Evolutionary conservation across 2,888 invertebrate species (phyloP).

Genomic region (Cordylochernes scorpioides): DNA sequence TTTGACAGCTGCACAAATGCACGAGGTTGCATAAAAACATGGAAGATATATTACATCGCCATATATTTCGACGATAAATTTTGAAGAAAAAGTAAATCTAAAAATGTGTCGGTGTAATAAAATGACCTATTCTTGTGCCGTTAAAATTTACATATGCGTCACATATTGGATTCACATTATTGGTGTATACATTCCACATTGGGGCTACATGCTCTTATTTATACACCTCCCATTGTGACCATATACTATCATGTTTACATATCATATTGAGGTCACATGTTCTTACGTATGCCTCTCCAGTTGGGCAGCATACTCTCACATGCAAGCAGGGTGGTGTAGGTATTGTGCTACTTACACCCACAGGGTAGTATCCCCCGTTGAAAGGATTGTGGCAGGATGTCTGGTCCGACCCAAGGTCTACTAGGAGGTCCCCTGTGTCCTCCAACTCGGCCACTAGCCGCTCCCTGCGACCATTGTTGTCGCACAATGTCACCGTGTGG

Average conservation of each 20-base stretch:
- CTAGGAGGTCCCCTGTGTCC: conserved; percentile 28
- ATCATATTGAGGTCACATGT: too few species aligned
- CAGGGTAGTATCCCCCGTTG: conserved; percentile 33
- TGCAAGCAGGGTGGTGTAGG: too few species aligned
- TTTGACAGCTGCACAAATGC: conserved; percentile 20
- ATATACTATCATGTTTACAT: too few species aligned
- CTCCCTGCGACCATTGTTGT: conserved; percentile 23
- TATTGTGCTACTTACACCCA: conserved; percentile 22
- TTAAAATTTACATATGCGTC: too few species aligned
- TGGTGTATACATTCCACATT: too few species aligned
- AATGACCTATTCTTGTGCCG: too few species aligned
- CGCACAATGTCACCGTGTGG: not conserved
- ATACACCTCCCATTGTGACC: too few species aligned
- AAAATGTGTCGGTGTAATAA: too few species aligned
- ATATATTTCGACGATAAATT: not conserved
- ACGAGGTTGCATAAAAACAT: conserved; percentile 1
- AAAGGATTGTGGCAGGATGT: conserved; percentile 34
- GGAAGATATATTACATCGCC: not conserved
- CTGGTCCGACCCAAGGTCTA: conserved; percentile 33
- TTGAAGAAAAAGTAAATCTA: not conserved
- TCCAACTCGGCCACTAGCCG: conserved; percentile 26
- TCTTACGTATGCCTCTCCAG: too few species aligned
- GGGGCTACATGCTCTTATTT: too few species aligned
- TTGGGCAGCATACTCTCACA: too few species aligned
- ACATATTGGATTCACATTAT: too few species aligned